These are phyloP conservation scores for Dromiciops gliroides DNA, from an alignment of 2,113 vertebrate species.

Conservation along the genomic window DNA sequence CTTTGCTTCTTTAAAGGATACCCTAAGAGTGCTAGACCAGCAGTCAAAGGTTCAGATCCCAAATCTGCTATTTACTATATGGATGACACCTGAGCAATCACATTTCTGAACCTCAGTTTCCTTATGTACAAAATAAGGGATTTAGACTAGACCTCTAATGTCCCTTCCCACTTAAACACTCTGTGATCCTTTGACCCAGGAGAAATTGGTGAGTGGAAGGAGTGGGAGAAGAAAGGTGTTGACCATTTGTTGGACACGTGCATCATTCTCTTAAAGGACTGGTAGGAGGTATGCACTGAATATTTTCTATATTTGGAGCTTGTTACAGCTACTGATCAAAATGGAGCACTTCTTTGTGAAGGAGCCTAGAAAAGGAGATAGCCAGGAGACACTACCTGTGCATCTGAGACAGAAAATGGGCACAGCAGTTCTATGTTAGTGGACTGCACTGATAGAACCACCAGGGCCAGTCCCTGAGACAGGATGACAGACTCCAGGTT, in stretches of 20 bases:
- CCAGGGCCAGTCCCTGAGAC: not conserved
- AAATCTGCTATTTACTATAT: not conserved
- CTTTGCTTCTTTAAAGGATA: not conserved
- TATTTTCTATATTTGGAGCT: not conserved
- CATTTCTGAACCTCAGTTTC: not conserved
- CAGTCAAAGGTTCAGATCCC: not conserved
- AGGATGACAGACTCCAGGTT: not conserved
- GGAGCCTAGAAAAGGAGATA: not conserved
- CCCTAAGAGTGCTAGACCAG: not conserved
- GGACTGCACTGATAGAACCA: not conserved
- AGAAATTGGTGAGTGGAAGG: not conserved
- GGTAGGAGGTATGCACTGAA: not conserved
- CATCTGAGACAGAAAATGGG: not conserved
- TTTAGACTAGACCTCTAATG: not conserved
- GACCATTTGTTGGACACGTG: not conserved
- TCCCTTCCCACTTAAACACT: not conserved
- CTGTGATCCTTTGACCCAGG: not conserved
- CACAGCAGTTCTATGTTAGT: not conserved
- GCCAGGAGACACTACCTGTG: not conserved
- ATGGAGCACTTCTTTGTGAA: not conserved
- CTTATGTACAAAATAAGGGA: not conserved
- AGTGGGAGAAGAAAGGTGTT: not conserved
- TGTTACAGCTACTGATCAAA: not conserved
- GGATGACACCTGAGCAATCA: not conserved
- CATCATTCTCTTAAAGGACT: not conserved